These are phyloP conservation scores for Strigamia maritima DNA, from an alignment of 2,888 invertebrate species.

Conservation along the genomic window DNA sequence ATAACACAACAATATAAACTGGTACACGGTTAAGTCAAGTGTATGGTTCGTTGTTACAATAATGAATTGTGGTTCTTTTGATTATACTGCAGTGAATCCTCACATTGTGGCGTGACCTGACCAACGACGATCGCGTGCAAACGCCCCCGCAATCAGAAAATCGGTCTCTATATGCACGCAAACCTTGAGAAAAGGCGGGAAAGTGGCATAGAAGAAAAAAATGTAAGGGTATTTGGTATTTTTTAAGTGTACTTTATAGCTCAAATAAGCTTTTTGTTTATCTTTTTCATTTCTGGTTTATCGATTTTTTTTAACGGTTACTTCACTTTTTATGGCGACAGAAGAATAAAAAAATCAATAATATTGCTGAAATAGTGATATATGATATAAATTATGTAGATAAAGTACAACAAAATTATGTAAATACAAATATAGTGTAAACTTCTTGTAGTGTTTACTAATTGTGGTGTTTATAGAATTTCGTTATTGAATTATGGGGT, in stretches of 20 bases:
- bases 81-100: slow-evolving; percentile 23
- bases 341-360: neutral
- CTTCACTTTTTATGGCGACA: neutral
- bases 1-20: neutral
- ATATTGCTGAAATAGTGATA: neutral
- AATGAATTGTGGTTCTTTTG: slow-evolving; percentile 18
- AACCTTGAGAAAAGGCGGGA: slow-evolving; percentile 29
- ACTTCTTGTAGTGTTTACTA: neutral
- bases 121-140: slow-evolving; percentile 25
- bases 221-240: slow-evolving; percentile 12
- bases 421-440: neutral
- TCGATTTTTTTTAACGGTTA: neutral
- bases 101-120: slow-evolving; percentile 21
- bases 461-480: neutral
- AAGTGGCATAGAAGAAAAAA: neutral
- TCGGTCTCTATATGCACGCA: neutral
- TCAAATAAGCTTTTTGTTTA: slow-evolving; percentile 20
- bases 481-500: neutral
- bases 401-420: neutral
- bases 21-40: neutral
- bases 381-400: neutral
- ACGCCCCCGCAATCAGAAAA: slow-evolving; percentile 29
- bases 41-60: neutral
- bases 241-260: slow-evolving; percentile 12
- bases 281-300: slow-evolving; percentile 10